A percentile compares a stretch with the other conserved stretches of the same genome.
Conservation (phyloP, 35 echinoderm and acorn worm species). For the Ophioderma brevispina region DNA sequence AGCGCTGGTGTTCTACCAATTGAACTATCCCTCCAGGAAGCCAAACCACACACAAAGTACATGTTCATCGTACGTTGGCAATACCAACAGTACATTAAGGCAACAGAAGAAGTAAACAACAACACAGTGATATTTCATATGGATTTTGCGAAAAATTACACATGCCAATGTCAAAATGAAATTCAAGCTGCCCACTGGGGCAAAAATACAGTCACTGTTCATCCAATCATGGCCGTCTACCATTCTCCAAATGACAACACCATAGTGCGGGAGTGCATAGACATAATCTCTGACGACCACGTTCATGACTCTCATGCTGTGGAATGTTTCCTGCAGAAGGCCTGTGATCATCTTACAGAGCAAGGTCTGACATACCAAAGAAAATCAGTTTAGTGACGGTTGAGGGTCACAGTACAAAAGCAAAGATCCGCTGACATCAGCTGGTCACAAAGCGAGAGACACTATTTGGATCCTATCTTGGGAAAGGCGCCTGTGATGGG, state of each 20-base stretch:
- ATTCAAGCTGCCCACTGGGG: slow-evolving; percentile 14
- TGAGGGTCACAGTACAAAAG: neutral
- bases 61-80: slow-evolving; percentile 54
- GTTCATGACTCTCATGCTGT: slow-evolving; percentile 36
- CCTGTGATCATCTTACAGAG: neutral
- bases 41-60: slow-evolving; percentile 21
- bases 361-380: neutral
- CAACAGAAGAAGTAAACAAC: neutral
- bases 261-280: neutral
- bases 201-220: neutral
- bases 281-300: neutral
- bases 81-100: neutral
- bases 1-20: no score
- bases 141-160: slow-evolving; percentile 40
- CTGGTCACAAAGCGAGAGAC: neutral
- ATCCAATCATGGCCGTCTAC: slow-evolving; percentile 12
- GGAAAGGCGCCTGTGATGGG: neutral
- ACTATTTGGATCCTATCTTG: neutral
- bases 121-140: neutral
- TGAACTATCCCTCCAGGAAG: no score
- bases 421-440: neutral
- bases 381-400: neutral
- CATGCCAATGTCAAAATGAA: slow-evolving; percentile 7
- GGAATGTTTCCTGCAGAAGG: neutral
- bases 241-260: neutral